phyloP scores from a whole-genome alignment of 1,140 invertebrate genomes.

The Lepidurus apus region DNA sequence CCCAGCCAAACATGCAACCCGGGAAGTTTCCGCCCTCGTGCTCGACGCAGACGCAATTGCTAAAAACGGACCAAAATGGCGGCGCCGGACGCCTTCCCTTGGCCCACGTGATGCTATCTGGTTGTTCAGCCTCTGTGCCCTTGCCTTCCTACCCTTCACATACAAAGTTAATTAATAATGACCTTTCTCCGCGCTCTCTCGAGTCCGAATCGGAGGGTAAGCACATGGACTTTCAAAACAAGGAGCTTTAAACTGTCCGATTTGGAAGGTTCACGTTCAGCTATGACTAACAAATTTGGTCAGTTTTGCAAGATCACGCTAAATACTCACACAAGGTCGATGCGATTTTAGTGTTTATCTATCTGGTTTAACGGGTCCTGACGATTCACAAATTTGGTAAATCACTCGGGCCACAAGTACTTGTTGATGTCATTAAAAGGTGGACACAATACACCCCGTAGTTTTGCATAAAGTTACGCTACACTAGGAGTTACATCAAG shows the following conservation, averaged over 20 bases:
- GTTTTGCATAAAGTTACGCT: conserved; percentile 22
- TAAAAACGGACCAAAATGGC: neutral
- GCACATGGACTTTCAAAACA: too few species aligned
- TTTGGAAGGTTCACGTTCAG: too few species aligned
- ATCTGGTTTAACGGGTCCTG: too few species aligned
- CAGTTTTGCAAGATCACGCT: too few species aligned
- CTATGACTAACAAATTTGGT: too few species aligned
- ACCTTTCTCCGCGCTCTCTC: neutral
- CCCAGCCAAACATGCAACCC: neutral
- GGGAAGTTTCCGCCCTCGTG: neutral
- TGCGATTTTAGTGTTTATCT: too few species aligned
- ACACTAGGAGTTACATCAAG: conserved; percentile 21
- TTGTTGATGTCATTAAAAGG: neutral
- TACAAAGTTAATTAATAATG: neutral
- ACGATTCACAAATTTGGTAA: neutral
- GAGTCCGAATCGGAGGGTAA: too few species aligned
- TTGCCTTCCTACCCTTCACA: neutral
- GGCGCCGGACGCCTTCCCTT: neutral
- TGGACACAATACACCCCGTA: neutral
- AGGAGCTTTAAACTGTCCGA: too few species aligned
- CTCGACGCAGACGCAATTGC: conserved; percentile 11
- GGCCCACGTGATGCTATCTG: neutral
- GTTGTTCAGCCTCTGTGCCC: neutral
- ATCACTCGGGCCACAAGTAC: neutral
- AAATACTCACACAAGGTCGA: too few species aligned